Percentiles rank a stretch among this genome's conserved stretches.
These are phyloP conservation scores for Holotrichia oblita DNA, from an alignment of 1,140 invertebrate genomes.

Conservation along the genomic window DNA sequence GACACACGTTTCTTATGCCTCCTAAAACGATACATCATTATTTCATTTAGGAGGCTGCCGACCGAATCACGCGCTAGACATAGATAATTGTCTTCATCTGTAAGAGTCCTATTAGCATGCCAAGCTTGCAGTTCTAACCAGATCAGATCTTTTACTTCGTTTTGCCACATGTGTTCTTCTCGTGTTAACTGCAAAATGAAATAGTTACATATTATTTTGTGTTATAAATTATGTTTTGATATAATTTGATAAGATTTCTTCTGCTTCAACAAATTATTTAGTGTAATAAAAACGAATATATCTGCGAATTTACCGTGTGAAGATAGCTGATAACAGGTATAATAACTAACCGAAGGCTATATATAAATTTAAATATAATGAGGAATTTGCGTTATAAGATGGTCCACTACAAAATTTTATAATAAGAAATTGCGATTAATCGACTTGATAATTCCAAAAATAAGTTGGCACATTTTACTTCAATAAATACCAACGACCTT, in stretches of 20 bases:
- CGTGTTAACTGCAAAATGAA: constrained; percentile 72
- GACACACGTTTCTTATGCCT: constrained; percentile 45
- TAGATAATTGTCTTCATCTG: constrained; percentile 81
- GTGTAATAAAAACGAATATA: too few species aligned
- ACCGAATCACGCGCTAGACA: constrained; percentile 77
- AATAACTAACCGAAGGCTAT: too few species aligned
- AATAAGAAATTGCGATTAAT: too few species aligned
- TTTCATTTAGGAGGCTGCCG: constrained; percentile 74
- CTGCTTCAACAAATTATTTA: too few species aligned
- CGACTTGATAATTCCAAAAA: not conserved
- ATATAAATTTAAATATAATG: too few species aligned
- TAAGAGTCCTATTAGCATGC: constrained; percentile 74
- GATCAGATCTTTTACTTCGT: constrained; percentile 86
- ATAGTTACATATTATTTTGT: not conserved
- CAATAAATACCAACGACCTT: not conserved
- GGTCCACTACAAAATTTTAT: too few species aligned
- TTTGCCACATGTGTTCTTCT: constrained; percentile 88
- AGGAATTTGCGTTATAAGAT: too few species aligned
- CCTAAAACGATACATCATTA: constrained; percentile 74
- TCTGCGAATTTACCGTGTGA: too few species aligned
- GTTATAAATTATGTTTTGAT: too few species aligned
- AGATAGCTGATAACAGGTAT: too few species aligned
- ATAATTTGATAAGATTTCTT: too few species aligned
- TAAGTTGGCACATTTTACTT: not conserved
- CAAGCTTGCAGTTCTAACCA: constrained; percentile 91